A percentile compares a stretch with the other conserved stretches of the same genome.
Evolutionary conservation across 2,797 vertebrate genomes (phyloP).

Genomic region (Schizopygopsis malacanthus): DNA sequence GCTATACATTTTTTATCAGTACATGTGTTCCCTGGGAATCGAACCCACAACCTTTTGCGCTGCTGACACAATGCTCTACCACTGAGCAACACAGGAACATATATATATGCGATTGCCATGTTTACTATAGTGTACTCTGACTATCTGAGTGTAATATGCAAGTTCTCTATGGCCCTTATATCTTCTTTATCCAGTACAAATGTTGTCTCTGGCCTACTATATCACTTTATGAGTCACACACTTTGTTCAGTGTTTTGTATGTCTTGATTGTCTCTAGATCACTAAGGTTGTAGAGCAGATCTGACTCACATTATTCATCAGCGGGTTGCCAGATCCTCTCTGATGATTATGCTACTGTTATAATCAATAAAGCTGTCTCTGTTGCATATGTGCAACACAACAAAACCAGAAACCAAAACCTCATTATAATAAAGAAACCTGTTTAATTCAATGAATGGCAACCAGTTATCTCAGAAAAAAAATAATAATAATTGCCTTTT

Average conservation of each 20-base stretch:
- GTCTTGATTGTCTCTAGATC: constrained; percentile 25
- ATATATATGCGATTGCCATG: neutral
- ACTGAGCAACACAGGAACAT: too few species aligned
- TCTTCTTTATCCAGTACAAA: constrained; percentile 9
- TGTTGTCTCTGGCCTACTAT: neutral
- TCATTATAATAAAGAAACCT: neutral
- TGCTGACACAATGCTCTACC: too few species aligned
- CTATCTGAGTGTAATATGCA: neutral
- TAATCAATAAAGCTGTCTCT: neutral
- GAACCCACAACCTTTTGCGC: too few species aligned
- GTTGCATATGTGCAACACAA: neutral
- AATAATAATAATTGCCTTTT: neutral
- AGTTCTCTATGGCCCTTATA: neutral
- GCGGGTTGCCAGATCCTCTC: constrained; percentile 30
- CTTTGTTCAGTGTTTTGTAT: constrained; percentile 5
- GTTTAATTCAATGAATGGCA: neutral
- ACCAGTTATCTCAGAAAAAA: neutral
- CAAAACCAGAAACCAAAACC: neutral
- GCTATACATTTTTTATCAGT: too few species aligned
- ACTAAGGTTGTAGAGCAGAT: constrained; percentile 3
- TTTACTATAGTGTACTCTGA: neutral
- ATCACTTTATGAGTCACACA: constrained; percentile 21
- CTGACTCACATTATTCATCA: constrained; percentile 35
- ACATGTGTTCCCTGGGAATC: too few species aligned
- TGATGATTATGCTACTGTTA: neutral